These are phyloP conservation scores for Channa maculata DNA, from an alignment of 2,113 vertebrate genomes.

Conservation along the genomic window DNA sequence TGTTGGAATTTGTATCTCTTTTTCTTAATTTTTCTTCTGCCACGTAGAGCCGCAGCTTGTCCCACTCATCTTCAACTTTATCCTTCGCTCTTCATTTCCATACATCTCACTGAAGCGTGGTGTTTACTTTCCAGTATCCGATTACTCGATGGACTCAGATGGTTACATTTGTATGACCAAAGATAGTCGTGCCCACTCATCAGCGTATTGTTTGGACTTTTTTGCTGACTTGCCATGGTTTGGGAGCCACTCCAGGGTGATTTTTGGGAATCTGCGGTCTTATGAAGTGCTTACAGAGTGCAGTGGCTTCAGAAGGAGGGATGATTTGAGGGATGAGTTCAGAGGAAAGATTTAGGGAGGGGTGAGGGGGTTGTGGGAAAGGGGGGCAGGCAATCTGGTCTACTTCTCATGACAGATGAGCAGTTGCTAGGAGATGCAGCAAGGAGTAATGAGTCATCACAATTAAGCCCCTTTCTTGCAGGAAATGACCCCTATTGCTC, in stretches of 20 bases:
- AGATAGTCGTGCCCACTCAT: slow-evolving; percentile 53
- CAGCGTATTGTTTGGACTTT: slow-evolving; percentile 68
- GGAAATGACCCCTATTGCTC: slow-evolving; percentile 67
- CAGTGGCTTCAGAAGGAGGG: slow-evolving; percentile 41
- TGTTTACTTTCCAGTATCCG: slow-evolving; percentile 58
- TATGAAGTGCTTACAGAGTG: slow-evolving; percentile 51
- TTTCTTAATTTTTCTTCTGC: slow-evolving; percentile 10
- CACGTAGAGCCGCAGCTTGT: slow-evolving; percentile 1
- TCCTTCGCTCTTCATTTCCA: slow-evolving; percentile 20
- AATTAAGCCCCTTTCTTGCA: slow-evolving; percentile 53
- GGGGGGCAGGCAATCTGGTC: slow-evolving; percentile 27
- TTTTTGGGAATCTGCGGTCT: slow-evolving; percentile 51
- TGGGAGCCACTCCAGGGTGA: slow-evolving; percentile 36
- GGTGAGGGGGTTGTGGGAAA: slow-evolving; percentile 11
- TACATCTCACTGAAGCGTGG: slow-evolving; percentile 4
- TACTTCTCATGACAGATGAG: slow-evolving; percentile 37
- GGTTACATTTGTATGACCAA: slow-evolving; percentile 42
- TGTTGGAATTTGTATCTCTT: slow-evolving; percentile 33
- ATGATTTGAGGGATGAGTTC: slow-evolving; percentile 56
- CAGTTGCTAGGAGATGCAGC: slow-evolving; percentile 11
- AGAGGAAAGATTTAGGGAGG: slow-evolving; percentile 22
- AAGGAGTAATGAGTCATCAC: slow-evolving; percentile 42
- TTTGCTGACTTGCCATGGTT: slow-evolving; percentile 40
- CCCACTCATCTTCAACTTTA: not conserved
- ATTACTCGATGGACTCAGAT: slow-evolving; percentile 29